Percentiles rank a stretch among this genome's conserved stretches.
These are phyloP conservation scores for Caenorhabditis sinica DNA, from an alignment of 2,888 invertebrate genomes.

Conservation along the genomic window DNA sequence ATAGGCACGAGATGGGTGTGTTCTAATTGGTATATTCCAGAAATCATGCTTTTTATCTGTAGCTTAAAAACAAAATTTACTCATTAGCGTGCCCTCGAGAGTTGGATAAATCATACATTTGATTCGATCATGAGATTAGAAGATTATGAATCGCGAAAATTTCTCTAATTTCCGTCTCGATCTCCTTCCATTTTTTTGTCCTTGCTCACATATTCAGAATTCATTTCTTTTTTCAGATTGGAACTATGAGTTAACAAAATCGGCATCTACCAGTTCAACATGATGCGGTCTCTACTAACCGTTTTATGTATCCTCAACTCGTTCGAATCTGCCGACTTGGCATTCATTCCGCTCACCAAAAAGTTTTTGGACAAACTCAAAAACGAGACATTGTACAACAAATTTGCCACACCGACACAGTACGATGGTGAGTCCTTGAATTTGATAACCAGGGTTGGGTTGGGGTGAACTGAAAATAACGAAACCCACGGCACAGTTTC, in stretches of 20 bases:
- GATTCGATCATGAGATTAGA: conserved; percentile 1
- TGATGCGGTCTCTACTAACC: conserved; percentile 55
- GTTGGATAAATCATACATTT: background rate
- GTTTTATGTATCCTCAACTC: conserved; percentile 25
- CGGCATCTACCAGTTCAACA: background rate
- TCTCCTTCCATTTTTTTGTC: conserved; percentile 1
- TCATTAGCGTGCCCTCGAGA: background rate
- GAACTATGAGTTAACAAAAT: conserved; percentile 49
- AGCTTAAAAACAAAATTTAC: too few relatives aligned
- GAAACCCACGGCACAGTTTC: conserved; percentile 24
- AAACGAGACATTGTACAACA: conserved; percentile 79
- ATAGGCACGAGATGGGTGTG: background rate
- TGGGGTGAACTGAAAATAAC: conserved; percentile 32
- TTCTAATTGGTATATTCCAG: background rate
- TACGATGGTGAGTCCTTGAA: conserved; percentile 75
- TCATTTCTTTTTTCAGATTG: conserved; percentile 32
- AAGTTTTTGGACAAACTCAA: conserved; percentile 78
- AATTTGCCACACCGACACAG: conserved; percentile 82
- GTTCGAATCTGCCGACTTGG: conserved; percentile 60
- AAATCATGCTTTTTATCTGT: background rate
- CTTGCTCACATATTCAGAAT: background rate
- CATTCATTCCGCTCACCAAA: conserved; percentile 74
- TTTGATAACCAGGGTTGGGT: conserved; percentile 14
- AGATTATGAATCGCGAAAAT: background rate
- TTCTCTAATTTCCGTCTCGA: background rate